Conservation (phyloP, 2,113 vertebrate genomes). For the cattle (Bos taurus) region ARS-UCD2.0 NC_037335.1:47190001-47190500, state of each 20-base stretch:
- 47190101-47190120: background rate
- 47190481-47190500: background rate
- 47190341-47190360: background rate
- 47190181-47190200: background rate
- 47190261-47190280: background rate
- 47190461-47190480: background rate
- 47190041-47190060: background rate
- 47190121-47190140: too few species aligned
- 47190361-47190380: background rate
- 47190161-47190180: background rate
- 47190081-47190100: background rate
- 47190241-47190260: background rate
- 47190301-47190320: background rate
- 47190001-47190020: background rate
- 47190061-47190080: background rate
- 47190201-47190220: background rate
- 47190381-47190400: background rate
- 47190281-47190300: background rate
- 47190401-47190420: background rate
- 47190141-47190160: background rate
- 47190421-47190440: background rate
- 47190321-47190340: background rate
- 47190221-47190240: background rate
- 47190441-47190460: constrained; percentile 1
- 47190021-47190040: background rate